These are phyloP conservation scores for Arnoldichthys spilopterus DNA, from an alignment of 2,797 vertebrate genomes.

Conservation along the genomic window DNA sequence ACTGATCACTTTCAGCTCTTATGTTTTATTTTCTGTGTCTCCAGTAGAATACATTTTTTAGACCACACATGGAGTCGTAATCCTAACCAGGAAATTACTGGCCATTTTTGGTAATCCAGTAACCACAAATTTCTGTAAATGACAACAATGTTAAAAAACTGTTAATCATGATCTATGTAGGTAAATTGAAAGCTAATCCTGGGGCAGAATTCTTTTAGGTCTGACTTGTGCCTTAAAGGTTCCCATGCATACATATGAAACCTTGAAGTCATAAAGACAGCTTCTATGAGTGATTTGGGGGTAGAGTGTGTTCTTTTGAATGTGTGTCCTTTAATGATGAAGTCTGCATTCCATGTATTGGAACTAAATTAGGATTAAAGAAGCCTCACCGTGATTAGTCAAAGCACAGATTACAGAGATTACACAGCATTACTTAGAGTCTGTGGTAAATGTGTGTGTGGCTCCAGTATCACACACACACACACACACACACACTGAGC, in stretches of 20 bases:
- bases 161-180: not conserved
- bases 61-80: not conserved
- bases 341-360: not conserved
- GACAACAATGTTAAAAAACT: not conserved
- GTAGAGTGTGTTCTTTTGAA: not conserved
- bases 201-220: not conserved
- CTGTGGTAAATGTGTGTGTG: not conserved
- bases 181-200: not conserved
- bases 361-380: constrained; percentile 35
- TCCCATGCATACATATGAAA: too few species aligned
- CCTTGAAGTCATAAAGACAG: too few species aligned
- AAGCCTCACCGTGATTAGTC: constrained; percentile 36
- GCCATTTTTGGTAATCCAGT: not conserved
- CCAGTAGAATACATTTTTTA: not conserved
- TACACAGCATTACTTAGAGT: constrained; percentile 31
- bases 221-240: not conserved
- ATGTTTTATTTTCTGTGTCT: not conserved
- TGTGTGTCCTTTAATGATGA: not conserved
- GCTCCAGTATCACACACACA: not conserved
- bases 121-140: not conserved
- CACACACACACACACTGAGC: not conserved
- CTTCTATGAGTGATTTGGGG: too few species aligned
- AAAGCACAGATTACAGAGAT: constrained; percentile 49
- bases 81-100: not conserved
- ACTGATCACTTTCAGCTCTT: not conserved